Base-by-base conservation (phyloP, 2,888 invertebrate genomes). In the Parnassius glacialis region DNA sequence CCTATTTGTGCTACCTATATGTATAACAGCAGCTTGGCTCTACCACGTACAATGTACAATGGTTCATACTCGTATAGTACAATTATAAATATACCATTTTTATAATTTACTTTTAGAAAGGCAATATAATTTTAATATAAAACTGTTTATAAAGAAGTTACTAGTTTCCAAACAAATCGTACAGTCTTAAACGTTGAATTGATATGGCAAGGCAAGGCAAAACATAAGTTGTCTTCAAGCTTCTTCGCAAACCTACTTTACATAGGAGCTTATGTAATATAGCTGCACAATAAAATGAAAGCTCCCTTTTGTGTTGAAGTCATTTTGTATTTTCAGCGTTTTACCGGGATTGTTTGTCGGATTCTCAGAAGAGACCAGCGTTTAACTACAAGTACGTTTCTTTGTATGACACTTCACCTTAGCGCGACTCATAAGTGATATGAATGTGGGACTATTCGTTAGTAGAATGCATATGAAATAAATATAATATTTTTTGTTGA, bases 141-240 rank as follows among this genome's bases (percentile, higher is more conserved):
- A 20, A 20, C 20, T 20, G 2, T 20, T 20, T 20, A 20, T 20
- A 34, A 34, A 34, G 3, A 34, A 34, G 34, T 34, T 34, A 34
- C 34, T 34, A 7, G 34, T 34, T 34, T 5, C 34, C 34, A 7
- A 61, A 61, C 52, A 52, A 51, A 61, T 57, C 52, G 20, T 13
- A 11, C 20, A 48, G n/a, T 47, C 56, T 41, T 47, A 52, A 11
- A 45, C 52, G 52, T 59, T 53, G 59, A 59, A 54, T 57, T 57
- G 57, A 50, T 11, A 54, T 47, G 58, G 58, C 51, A 48, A 58
- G 58, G 54, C 57, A 54, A 53, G 58, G 58, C 51, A 48, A 58
- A 62, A 58, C 57, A 61, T 47, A 62, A 62, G 54, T 62, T 58
- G 58, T 54, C 58, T 51, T 54, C 57, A 62, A 58, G 61, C 56